Base-by-base conservation (phyloP, 2,888 invertebrate genomes). In the Lymantria dispar region DNA sequence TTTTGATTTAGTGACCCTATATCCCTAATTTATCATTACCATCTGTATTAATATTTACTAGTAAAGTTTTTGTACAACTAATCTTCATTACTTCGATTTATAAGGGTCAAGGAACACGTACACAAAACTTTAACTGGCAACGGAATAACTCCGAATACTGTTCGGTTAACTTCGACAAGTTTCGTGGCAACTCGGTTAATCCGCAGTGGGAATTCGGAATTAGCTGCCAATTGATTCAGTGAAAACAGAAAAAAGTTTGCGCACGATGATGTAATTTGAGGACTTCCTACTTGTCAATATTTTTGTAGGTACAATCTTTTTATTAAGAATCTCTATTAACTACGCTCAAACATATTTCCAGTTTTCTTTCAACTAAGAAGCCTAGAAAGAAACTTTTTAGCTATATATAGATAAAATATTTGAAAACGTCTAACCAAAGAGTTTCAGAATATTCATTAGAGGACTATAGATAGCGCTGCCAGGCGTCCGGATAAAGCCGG, bases 191-290 rank as follows among this genome's bases (percentile, higher is more conserved):
- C 40, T 40, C 40, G 15, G 14, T 40, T 40, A 40, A 50, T 49
- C 55, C 55, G 54, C 45, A 56, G 54, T 43, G 47, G 38, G 64
- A 67, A 58, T 67, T 53, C 52, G 9, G 50, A 45, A 67, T 67
- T 60, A 64, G 55, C 52, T 52, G 31, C 29, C 50, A 51, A 67
- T 67, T 60, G 64, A 57, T 60, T 58, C 39, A 13, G 48, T 48
- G 42, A 57, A 48, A 54, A 56, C 44, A 51, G 12, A 40, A 47
- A 38, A 60, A 48, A 45, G 52, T 60, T 49, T 39, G 41, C 50
- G 52, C n/a, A n/a, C 48, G 47, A 53, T 55, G 44, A 67, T n/a
- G 50, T 47, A 43, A 66, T 50, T 37, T 43, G 12, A 29, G 44
- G 12, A n/a, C 42, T 49, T 15, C 5, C 22, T 5, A 22, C 22